Conservation (phyloP, 2,888 invertebrate species). For the Pandemis heparana region DNA sequence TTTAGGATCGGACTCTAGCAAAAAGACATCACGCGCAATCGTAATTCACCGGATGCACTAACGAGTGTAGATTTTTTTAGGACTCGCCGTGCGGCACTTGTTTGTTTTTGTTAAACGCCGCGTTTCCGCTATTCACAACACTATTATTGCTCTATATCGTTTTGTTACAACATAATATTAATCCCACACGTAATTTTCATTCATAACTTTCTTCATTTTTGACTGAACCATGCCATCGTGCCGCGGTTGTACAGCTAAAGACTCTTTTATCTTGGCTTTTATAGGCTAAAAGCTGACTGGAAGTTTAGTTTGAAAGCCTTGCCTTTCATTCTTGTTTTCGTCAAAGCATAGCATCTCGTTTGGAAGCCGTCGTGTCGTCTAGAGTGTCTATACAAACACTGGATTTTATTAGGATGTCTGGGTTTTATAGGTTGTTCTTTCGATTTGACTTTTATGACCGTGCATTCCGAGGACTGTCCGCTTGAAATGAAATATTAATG, state of each 20-base stretch:
- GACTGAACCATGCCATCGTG: background rate
- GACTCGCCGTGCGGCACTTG: slow-evolving; percentile 65
- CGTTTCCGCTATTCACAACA: slow-evolving; percentile 66
- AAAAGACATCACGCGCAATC: slow-evolving; percentile 75
- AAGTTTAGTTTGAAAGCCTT: slow-evolving; percentile 14
- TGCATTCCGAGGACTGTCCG: slow-evolving; percentile 50
- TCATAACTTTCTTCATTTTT: background rate
- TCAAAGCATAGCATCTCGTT: slow-evolving; percentile 33
- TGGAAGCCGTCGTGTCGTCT: slow-evolving; percentile 31
- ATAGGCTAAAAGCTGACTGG: background rate
- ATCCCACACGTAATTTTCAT: background rate
- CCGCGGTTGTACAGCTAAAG: slow-evolving; percentile 7
- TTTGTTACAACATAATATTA: slow-evolving; percentile 6
- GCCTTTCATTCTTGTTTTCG: slow-evolving; percentile 23
- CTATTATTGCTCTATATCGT: slow-evolving; percentile 31
- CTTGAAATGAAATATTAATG: slow-evolving; percentile 55
- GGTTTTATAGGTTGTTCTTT: slow-evolving; percentile 44
- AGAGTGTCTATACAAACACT: slow-evolving; percentile 37
- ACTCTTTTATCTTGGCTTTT: background rate
- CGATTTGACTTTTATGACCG: slow-evolving; percentile 50
- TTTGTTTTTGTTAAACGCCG: slow-evolving; percentile 72
- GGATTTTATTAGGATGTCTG: slow-evolving; percentile 44
- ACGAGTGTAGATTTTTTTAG: slow-evolving; percentile 80
- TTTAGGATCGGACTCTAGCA: slow-evolving; percentile 69
- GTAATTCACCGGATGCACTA: slow-evolving; percentile 84